Evolutionary conservation across 2,888 invertebrate genomes (phyloP).

Genomic region (Diaprepes abbreviatus): DNA sequence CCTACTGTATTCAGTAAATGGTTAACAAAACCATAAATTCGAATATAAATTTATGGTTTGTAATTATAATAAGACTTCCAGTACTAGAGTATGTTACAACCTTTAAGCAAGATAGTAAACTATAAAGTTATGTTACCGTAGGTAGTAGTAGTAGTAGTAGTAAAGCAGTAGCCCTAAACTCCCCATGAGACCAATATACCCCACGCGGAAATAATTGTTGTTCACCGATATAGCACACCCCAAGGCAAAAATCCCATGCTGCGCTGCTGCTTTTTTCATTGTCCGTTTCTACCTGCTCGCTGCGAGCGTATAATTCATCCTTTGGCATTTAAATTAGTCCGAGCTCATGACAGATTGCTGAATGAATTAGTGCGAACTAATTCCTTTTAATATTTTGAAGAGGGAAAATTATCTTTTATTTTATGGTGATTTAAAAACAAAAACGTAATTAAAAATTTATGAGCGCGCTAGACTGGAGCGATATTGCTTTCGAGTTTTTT

Average conservation of each 20-base stretch:
- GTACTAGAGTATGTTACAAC: too few relatives aligned
- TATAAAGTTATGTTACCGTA: neutral
- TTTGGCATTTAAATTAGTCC: constrained; percentile 49
- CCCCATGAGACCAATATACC: constrained; percentile 28
- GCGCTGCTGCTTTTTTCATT: constrained; percentile 26
- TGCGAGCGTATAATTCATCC: constrained; percentile 44
- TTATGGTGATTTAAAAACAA: constrained; percentile 48
- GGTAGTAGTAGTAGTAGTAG: too few relatives aligned
- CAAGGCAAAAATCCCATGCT: constrained; percentile 27
- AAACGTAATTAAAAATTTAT: constrained; percentile 48
- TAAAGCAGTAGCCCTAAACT: constrained; percentile 9
- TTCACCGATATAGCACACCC: constrained; percentile 2
- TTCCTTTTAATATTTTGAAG: constrained; percentile 48
- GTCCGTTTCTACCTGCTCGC: constrained; percentile 34
- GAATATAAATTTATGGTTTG: too few relatives aligned
- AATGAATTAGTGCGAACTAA: constrained; percentile 48
- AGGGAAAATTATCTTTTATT: constrained; percentile 50
- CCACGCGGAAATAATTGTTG: constrained; percentile 23
- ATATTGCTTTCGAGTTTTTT: constrained; percentile 18
- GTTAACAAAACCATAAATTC: too few relatives aligned
- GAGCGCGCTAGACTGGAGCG: constrained; percentile 21
- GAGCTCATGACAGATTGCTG: constrained; percentile 48
- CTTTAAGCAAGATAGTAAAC: neutral
- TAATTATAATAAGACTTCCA: too few relatives aligned
- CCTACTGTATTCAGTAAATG: too few relatives aligned